phyloP scores from a whole-genome alignment of 2,888 invertebrate genomes.

The Conops quadrifasciatus region DNA sequence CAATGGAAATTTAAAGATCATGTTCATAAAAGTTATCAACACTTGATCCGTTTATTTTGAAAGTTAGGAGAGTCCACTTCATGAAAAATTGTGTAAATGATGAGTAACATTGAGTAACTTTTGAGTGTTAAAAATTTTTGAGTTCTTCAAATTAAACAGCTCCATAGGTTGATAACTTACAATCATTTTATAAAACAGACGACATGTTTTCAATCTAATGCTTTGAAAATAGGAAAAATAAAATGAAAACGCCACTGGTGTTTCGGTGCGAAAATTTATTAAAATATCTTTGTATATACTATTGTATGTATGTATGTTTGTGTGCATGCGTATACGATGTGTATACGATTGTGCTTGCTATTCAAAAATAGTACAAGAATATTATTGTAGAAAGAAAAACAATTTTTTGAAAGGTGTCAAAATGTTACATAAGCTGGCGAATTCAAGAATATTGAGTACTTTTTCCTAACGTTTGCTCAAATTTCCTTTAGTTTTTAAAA shows the following conservation, averaged over 20 bases:
- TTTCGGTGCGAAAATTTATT: not conserved
- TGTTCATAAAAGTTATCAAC: too few species aligned
- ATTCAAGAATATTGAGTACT: not conserved
- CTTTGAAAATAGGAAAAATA: too few species aligned
- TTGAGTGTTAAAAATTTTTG: too few species aligned
- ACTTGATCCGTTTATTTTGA: too few species aligned
- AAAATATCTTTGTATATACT: conserved; percentile 15
- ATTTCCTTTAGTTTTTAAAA: not conserved
- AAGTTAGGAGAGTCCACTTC: too few species aligned
- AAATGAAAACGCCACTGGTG: conserved; percentile 13
- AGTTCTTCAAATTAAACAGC: too few species aligned
- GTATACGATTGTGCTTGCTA: conserved; percentile 40
- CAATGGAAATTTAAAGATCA: too few species aligned
- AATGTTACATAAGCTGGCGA: not conserved
- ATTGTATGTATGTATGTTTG: conserved; percentile 21
- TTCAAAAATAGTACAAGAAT: not conserved
- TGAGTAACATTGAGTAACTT: too few species aligned
- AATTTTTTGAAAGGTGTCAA: conserved; percentile 2
- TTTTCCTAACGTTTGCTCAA: not conserved
- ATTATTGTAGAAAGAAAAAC: not conserved
- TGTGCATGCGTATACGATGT: conserved; percentile 29
- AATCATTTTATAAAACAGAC: too few species aligned
- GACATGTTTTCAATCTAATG: too few species aligned
- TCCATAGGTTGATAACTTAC: too few species aligned
- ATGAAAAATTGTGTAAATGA: too few species aligned